Percentiles rank a stretch among this genome's conserved stretches.
These are phyloP conservation scores for Epicampocera succincta DNA, from an alignment of 2,888 invertebrate species.

Conservation along the genomic window DNA sequence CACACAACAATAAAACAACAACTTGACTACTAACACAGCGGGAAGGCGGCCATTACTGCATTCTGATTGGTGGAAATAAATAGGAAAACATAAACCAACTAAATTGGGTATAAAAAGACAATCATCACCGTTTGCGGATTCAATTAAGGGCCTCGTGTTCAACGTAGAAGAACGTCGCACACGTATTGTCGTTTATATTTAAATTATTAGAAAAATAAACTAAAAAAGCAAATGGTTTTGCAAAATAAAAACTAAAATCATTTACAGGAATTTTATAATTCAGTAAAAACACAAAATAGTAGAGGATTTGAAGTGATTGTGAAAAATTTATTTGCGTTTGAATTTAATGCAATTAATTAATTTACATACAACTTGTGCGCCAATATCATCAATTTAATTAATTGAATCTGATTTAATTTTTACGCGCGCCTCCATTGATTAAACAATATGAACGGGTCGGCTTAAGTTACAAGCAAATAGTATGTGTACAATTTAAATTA, in stretches of 20 bases:
- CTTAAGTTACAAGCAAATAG: constrained; percentile 81
- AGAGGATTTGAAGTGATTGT: constrained; percentile 55
- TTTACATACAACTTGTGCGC: constrained; percentile 72
- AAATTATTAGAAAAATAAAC: constrained; percentile 58
- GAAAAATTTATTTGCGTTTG: constrained; percentile 56
- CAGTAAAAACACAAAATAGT: constrained; percentile 27
- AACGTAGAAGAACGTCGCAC: constrained; percentile 73
- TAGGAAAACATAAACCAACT: constrained; percentile 75
- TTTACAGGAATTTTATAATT: constrained; percentile 56
- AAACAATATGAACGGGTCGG: constrained; percentile 71
- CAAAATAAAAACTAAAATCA: constrained; percentile 50
- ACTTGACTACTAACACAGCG: constrained; percentile 64
- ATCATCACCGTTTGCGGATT: constrained; percentile 83
- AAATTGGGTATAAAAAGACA: constrained; percentile 85
- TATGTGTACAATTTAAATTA: constrained; percentile 77
- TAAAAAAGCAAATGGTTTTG: constrained; percentile 60
- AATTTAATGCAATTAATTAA: constrained; percentile 78
- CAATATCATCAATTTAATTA: constrained; percentile 72
- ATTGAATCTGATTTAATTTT: constrained; percentile 77
- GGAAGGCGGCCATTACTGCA: constrained; percentile 77
- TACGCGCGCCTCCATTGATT: constrained; percentile 74
- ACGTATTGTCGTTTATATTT: constrained; percentile 57
- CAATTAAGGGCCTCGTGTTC: constrained; percentile 81
- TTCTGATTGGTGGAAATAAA: constrained; percentile 78
- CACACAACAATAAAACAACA: constrained; percentile 43